A percentile compares a stretch with the other conserved stretches of the same genome.
These are phyloP conservation scores for Ptychoptera albimana DNA, from an alignment of 2,888 invertebrate species.

Conservation along the genomic window DNA sequence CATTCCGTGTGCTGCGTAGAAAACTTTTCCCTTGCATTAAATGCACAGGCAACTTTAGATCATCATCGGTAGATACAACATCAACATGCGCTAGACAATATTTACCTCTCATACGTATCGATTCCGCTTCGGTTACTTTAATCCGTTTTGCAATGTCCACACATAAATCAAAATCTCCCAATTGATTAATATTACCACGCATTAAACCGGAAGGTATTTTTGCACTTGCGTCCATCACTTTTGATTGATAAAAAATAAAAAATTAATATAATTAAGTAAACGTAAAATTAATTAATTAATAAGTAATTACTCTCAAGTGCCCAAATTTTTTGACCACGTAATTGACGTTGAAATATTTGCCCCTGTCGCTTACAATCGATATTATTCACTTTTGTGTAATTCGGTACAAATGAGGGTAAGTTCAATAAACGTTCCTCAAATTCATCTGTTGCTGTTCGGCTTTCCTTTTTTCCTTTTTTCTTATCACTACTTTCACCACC, in stretches of 20 bases:
- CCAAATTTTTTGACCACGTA: conserved; percentile 53
- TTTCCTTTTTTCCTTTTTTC: conserved; percentile 2
- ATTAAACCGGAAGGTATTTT: conserved; percentile 51
- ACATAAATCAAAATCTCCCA: conserved; percentile 57
- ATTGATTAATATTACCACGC: conserved; percentile 52
- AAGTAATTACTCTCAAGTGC: conserved; percentile 48
- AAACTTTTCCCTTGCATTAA: conserved; percentile 46
- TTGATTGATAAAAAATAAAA: conserved; percentile 19
- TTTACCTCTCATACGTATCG: conserved; percentile 46
- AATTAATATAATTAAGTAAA: not conserved
- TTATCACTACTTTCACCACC: conserved; percentile 7
- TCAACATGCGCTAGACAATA: conserved; percentile 53
- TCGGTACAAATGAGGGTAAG: conserved; percentile 50
- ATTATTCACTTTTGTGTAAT: conserved; percentile 45
- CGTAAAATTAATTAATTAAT: not conserved
- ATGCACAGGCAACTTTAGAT: conserved; percentile 45
- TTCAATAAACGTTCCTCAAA: conserved; percentile 46
- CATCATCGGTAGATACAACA: conserved; percentile 38
- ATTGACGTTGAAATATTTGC: conserved; percentile 47
- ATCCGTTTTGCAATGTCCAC: conserved; percentile 38
- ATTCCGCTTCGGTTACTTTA: conserved; percentile 39
- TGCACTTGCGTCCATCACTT: conserved; percentile 58
- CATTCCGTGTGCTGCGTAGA: conserved; percentile 44
- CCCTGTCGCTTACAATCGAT: conserved; percentile 51
- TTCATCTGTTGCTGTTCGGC: conserved; percentile 17